Percentiles rank a stretch among this genome's conserved stretches.
These are phyloP conservation scores for Bombycilla garrulus DNA, from an alignment of 2,113 vertebrate genomes.

Conservation along the genomic window DNA sequence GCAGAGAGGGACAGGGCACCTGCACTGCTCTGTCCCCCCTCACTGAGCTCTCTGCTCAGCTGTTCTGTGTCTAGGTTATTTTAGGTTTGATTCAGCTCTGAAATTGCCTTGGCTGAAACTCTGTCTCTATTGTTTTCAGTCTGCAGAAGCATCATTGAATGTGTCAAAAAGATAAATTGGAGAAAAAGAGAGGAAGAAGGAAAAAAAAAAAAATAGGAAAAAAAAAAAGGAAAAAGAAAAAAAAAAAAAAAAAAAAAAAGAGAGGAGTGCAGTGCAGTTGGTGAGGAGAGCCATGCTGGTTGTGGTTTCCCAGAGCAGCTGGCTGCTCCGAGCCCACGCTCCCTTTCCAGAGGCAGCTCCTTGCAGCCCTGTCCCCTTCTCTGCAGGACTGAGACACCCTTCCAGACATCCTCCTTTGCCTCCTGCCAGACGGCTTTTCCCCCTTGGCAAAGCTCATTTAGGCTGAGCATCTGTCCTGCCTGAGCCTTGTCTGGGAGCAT, in stretches of 20 bases:
- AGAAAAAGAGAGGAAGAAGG: not conserved
- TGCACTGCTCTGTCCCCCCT: not conserved
- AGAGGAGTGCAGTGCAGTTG: not conserved
- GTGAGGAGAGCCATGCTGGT: not conserved
- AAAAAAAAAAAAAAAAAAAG: not conserved
- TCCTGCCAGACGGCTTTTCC: not conserved
- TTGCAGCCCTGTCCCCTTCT: not conserved
- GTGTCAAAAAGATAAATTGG: constrained; percentile 48
- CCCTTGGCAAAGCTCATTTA: not conserved
- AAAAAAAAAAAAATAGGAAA: not conserved
- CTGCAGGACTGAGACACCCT: not conserved
- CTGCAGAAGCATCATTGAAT: constrained; percentile 29
- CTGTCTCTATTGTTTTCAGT: constrained; percentile 37
- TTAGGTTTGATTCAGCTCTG: constrained; percentile 4
- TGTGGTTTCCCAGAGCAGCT: not conserved
- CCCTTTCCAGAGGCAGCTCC: not conserved
- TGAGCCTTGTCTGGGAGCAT: not conserved
- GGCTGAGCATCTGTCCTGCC: not conserved
- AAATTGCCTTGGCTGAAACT: constrained; percentile 41
- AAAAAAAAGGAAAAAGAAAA: not conserved
- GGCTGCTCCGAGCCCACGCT: not conserved
- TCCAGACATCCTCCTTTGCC: not conserved
- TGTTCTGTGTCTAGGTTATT: not conserved
- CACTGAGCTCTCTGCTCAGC: not conserved
- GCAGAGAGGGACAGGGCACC: not conserved